phyloP scores from a whole-genome alignment of 1,140 invertebrate genomes.

The Pseudomyrmex dendroicus region DNA sequence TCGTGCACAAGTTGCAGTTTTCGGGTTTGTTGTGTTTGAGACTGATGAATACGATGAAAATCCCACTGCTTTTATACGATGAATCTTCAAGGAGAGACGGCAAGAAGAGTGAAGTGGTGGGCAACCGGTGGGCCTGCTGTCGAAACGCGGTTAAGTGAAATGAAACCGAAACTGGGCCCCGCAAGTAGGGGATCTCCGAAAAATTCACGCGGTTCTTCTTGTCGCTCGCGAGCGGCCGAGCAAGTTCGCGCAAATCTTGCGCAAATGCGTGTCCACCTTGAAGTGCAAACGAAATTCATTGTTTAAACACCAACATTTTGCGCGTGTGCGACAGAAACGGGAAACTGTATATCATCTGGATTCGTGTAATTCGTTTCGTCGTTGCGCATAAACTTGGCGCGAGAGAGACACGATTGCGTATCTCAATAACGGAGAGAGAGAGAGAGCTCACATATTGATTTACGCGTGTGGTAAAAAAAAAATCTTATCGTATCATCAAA shows the following conservation, averaged over 20 bases:
- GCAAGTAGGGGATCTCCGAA: slow-evolving; percentile 58
- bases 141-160: slow-evolving; percentile 63
- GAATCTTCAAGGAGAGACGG: slow-evolving; percentile 75
- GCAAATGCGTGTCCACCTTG: slow-evolving; percentile 37
- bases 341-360: no score
- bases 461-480: no score
- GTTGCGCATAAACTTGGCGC: no score
- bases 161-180: slow-evolving; percentile 68
- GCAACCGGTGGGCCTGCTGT: slow-evolving; percentile 62
- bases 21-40: slow-evolving; percentile 67
- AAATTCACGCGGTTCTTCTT: slow-evolving; percentile 58
- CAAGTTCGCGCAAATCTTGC: slow-evolving; percentile 64
- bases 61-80: slow-evolving; percentile 81
- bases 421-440: no score
- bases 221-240: slow-evolving; percentile 10
- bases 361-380: no score
- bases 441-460: no score
- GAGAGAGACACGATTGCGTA: no score
- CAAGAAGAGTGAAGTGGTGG: slow-evolving; percentile 63
- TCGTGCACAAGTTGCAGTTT: slow-evolving; percentile 64
- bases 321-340: no score
- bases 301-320: not conserved
- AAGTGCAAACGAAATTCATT: slow-evolving; percentile 32
- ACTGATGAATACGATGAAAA: slow-evolving; percentile 78
- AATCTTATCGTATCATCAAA: no score